Conservation (phyloP, 2,888 invertebrate species). For the Gortyna flavago region DNA sequence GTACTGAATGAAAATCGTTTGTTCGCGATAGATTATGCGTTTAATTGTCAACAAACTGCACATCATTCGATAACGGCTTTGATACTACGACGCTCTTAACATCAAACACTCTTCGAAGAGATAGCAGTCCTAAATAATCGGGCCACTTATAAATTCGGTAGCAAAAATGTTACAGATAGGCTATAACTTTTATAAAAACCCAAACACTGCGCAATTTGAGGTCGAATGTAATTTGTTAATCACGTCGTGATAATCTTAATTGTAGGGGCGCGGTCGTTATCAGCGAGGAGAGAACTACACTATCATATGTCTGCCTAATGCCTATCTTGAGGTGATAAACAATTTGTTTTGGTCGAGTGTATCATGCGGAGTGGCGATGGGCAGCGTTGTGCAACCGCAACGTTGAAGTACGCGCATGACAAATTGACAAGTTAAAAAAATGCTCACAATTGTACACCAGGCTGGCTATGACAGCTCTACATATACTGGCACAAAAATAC, state of each 20-base stretch:
- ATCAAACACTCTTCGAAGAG: slow-evolving; percentile 37
- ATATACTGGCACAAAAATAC: slow-evolving; percentile 63
- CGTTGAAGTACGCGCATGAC: slow-evolving; percentile 53
- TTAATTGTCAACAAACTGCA: slow-evolving; percentile 70
- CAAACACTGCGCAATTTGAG: slow-evolving; percentile 72
- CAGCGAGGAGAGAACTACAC: slow-evolving; percentile 63
- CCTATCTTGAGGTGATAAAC: slow-evolving; percentile 72
- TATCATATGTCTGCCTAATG: slow-evolving; percentile 67
- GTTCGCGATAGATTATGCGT: slow-evolving; percentile 70
- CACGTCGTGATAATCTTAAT: slow-evolving; percentile 81
- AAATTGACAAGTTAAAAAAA: slow-evolving; percentile 53
- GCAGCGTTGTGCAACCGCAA: slow-evolving; percentile 56
- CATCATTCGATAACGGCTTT: slow-evolving; percentile 61
- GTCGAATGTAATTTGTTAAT: slow-evolving; percentile 76
- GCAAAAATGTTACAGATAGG: slow-evolving; percentile 70
- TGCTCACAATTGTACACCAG: slow-evolving; percentile 33
- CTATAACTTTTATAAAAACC: slow-evolving; percentile 58
- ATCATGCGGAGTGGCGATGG: slow-evolving; percentile 68
- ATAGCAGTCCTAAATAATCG: slow-evolving; percentile 67
- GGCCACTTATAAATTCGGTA: slow-evolving; percentile 67
- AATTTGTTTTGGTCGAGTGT: slow-evolving; percentile 73
- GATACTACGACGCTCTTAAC: slow-evolving; percentile 47
- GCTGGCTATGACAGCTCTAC: slow-evolving; percentile 47
- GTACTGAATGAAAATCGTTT: slow-evolving; percentile 74
- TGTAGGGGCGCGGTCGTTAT: slow-evolving; percentile 83